Evolutionary conservation across 2,888 invertebrate species (phyloP).

Genomic region (Tyria jacobaeae): DNA sequence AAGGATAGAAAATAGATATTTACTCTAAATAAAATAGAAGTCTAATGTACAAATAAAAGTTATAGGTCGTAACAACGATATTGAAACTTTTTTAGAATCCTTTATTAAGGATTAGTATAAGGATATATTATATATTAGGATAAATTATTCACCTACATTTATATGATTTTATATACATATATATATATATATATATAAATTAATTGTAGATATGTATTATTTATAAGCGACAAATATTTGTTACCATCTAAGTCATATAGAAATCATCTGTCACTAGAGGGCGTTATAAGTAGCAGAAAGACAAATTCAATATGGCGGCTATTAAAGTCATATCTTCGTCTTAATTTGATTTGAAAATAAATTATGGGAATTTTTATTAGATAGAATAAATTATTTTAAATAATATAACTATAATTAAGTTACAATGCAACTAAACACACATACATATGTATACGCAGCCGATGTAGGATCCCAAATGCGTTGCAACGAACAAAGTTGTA

Average conservation of each 20-base stretch:
- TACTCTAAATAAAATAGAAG: constrained; percentile 7
- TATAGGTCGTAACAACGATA: no score
- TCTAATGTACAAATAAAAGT: no score
- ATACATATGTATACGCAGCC: neutral
- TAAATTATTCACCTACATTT: constrained; percentile 54
- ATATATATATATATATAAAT: constrained; percentile 12
- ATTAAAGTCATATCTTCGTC: constrained; percentile 16
- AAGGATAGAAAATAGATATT: neutral
- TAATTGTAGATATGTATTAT: constrained; percentile 15
- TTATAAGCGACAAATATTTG: constrained; percentile 25
- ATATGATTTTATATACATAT: constrained; percentile 22
- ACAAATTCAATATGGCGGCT: constrained; percentile 75
- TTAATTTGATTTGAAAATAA: neutral
- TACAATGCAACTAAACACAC: constrained; percentile 17
- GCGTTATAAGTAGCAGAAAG: constrained; percentile 52
- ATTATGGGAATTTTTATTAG: neutral
- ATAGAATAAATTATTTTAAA: no score
- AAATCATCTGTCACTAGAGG: constrained; percentile 55
- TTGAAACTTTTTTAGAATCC: no score
- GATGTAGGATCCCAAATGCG: no score
- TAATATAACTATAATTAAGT: neutral
- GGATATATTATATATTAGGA: constrained; percentile 41
- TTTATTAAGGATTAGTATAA: no score
- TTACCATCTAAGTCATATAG: constrained; percentile 25
- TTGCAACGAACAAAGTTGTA: no score